phyloP scores from a whole-genome alignment of 2,888 invertebrate genomes.

The Tiphia femorata region DNA sequence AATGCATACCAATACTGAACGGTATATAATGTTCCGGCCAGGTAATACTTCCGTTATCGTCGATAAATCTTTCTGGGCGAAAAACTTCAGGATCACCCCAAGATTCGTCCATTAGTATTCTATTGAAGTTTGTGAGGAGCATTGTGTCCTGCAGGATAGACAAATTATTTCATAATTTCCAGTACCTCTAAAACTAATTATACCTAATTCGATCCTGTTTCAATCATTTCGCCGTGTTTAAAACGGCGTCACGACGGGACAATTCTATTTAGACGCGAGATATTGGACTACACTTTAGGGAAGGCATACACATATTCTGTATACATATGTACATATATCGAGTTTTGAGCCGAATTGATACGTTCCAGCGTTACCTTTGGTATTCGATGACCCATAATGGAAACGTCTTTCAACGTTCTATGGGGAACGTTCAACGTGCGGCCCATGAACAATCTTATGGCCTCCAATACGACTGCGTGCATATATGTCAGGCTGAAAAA shows the following conservation, averaged over 20 bases:
- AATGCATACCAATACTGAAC: constrained; percentile 77
- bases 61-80: constrained; percentile 81
- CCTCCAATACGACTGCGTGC: constrained; percentile 83
- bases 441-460: constrained; percentile 84
- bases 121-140: constrained; percentile 82
- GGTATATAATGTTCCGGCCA: constrained; percentile 81
- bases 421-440: constrained; percentile 85
- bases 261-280: too few relatives aligned
- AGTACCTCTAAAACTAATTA: too few relatives aligned
- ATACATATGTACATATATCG: too few relatives aligned
- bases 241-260: too few relatives aligned
- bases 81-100: constrained; percentile 81
- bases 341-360: too few relatives aligned
- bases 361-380: constrained; percentile 77
- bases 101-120: constrained; percentile 77
- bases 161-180: too few relatives aligned
- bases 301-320: too few relatives aligned
- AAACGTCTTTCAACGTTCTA: constrained; percentile 80
- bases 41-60: constrained; percentile 72
- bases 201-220: too few relatives aligned
- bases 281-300: too few relatives aligned
- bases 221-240: too few relatives aligned
- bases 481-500: constrained; percentile 82
- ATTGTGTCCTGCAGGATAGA: constrained; percentile 83
- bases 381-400: constrained; percentile 79